Evolutionary conservation across 92 coral and sea anemone genomes (phyloP), one percentile per base, ranked within the genome.

Genomic region (Phenganax marumi): DNA sequence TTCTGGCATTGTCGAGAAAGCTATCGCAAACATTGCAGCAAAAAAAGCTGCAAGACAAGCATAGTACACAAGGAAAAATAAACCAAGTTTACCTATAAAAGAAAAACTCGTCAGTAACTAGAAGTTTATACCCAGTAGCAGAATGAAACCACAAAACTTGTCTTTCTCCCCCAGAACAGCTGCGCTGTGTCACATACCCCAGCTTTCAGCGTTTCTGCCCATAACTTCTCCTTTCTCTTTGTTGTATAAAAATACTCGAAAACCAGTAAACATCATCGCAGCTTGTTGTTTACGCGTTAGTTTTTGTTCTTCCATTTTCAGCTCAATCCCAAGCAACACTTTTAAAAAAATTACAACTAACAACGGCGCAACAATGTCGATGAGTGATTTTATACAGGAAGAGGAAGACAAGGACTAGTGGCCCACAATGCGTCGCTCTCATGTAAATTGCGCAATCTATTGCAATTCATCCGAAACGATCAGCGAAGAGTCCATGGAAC

Each of bases 191-290:
- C 54, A 70, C 97, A 77, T 84, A 95, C 98, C 98, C 98, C 98
- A 95, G 53, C 98, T 95, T 70, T 75, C 49, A 68, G 85, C 92
- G 84, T 90, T 85, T 85, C 98, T 89, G 74, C 98, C 98, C 98
- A 95, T 85, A 17, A 91, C 89, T 52, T 62, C 78, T 43, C 89
- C 91, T 85, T 91, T 90, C 50, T 90, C 93, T 87, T 83, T 89
- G 90, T 90, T 50, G 96, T 95, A 95, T 13, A 95, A 77, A 68
- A 95, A 95, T 65, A 21, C 71, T 57, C 91, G 87, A 25, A 95
- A 89, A 73, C 78, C 79, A 57, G 68, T 87, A 22, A 57, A 77
- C 71, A 77, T 77, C 8, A 48, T 17, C 17, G 52, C 0, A 3
- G 21, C 52, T 48, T 77, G 14, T 19, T 77, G 55, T 60, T 7